Evolutionary conservation across 2,888 invertebrate species (phyloP).

Genomic region (Scotopteryx bipunctaria): DNA sequence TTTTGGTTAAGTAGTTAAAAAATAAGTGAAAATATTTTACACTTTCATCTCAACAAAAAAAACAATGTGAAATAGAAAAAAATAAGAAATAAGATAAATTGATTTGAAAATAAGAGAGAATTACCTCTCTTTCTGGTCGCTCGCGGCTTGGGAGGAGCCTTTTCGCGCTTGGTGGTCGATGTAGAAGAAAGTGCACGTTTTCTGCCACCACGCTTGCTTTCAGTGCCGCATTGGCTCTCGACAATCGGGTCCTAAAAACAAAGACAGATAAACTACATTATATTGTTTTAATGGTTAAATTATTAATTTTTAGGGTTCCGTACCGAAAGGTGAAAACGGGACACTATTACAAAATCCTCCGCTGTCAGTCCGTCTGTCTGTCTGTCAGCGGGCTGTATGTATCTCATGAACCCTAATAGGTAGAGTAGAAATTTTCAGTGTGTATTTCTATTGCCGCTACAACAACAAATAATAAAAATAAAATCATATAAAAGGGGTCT

Average conservation of each 20-base stretch:
- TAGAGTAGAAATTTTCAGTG: too few species aligned
- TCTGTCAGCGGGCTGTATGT: too few species aligned
- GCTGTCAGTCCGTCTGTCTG: too few species aligned
- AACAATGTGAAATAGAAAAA: not conserved
- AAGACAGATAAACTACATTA: not conserved
- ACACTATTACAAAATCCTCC: too few species aligned
- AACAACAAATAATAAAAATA: too few species aligned
- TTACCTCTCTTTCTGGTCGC: conserved; percentile 60
- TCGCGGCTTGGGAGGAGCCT: conserved; percentile 54
- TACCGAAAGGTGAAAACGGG: too few species aligned
- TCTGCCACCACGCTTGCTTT: conserved; percentile 66
- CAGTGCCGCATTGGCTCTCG: conserved; percentile 44
- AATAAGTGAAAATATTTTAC: conserved; percentile 21
- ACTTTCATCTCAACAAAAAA: conserved; percentile 24
- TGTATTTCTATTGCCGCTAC: too few species aligned
- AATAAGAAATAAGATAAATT: not conserved
- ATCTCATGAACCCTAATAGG: too few species aligned
- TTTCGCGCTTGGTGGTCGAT: conserved; percentile 51
- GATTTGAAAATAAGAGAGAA: too few species aligned
- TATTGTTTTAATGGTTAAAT: too few species aligned
- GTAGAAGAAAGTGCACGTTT: conserved; percentile 68
- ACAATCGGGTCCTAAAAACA: conserved; percentile 7
- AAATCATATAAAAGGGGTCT: too few species aligned
- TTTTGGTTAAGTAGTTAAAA: not conserved
- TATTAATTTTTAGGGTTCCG: too few species aligned